Percentiles rank a stretch among this genome's conserved stretches.
These are phyloP conservation scores for Nomada flava DNA, from an alignment of 2,888 invertebrate species.

Conservation along the genomic window DNA sequence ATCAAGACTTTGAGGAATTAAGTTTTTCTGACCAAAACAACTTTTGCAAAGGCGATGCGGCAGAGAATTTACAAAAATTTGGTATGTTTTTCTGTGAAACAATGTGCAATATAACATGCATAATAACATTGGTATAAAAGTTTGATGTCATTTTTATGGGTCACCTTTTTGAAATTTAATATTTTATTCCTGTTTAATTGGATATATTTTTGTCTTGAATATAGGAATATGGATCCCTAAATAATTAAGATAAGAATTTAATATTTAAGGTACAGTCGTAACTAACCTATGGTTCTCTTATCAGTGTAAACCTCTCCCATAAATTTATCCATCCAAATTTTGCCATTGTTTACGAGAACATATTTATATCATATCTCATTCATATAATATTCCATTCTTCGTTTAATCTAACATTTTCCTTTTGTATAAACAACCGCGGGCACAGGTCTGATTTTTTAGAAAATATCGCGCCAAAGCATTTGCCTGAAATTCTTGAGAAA, in stretches of 20 bases:
- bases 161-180: conserved; percentile 3
- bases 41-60: conserved; percentile 61
- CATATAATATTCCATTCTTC: neutral
- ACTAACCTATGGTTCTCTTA: neutral
- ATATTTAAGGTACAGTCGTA: neutral
- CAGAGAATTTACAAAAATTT: conserved; percentile 74
- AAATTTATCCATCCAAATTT: neutral
- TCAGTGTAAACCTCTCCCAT: neutral
- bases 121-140: conserved; percentile 26
- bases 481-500: neutral
- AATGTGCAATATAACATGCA: conserved; percentile 24
- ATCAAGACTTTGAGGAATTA: conserved; percentile 81
- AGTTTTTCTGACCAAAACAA: conserved; percentile 71
- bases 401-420: neutral
- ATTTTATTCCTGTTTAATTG: neutral
- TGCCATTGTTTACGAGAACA: neutral
- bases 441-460: too few species aligned
- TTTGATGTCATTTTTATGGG: neutral
- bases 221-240: neutral
- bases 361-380: neutral
- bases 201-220: neutral
- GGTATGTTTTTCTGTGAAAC: conserved; percentile 71
- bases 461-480: neutral
- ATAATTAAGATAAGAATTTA: neutral
- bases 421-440: neutral